These are phyloP conservation scores for Eupristina koningsbergeri DNA, from an alignment of 1,140 invertebrate species.

Conservation along the genomic window DNA sequence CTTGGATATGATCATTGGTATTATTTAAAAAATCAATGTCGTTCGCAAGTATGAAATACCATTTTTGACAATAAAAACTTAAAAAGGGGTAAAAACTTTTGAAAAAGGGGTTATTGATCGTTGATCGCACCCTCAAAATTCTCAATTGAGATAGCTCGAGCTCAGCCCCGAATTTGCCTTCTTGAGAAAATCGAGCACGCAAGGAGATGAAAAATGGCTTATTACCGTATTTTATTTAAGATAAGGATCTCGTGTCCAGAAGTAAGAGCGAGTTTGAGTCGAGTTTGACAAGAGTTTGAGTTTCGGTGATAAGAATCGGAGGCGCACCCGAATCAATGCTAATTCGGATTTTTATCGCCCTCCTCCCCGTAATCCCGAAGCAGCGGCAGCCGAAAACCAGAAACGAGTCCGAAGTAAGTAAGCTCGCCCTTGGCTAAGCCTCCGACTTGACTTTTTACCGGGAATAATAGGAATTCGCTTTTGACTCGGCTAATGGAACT, in stretches of 20 bases:
- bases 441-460: not conserved
- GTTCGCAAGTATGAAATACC: no score
- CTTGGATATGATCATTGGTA: no score
- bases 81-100: no score
- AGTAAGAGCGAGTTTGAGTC: not conserved
- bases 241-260: not conserved
- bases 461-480: not conserved
- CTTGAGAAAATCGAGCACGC: not conserved
- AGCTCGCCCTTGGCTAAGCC: not conserved
- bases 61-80: no score
- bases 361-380: no score
- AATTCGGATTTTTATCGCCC: slow-evolving; percentile 9
- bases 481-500: not conserved
- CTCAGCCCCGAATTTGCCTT: not conserved
- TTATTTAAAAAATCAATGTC: no score
- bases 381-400: no score
- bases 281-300: not conserved
- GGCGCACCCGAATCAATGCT: slow-evolving; percentile 1
- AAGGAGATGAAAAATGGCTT: not conserved
- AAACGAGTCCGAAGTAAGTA: not conserved
- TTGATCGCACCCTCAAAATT: no score
- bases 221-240: not conserved
- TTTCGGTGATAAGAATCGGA: not conserved
- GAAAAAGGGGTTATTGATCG: no score
- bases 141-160: no score